These are phyloP conservation scores for Drosophila ficusphila DNA, from an alignment of 1,140 invertebrate species.

Conservation along the genomic window DNA sequence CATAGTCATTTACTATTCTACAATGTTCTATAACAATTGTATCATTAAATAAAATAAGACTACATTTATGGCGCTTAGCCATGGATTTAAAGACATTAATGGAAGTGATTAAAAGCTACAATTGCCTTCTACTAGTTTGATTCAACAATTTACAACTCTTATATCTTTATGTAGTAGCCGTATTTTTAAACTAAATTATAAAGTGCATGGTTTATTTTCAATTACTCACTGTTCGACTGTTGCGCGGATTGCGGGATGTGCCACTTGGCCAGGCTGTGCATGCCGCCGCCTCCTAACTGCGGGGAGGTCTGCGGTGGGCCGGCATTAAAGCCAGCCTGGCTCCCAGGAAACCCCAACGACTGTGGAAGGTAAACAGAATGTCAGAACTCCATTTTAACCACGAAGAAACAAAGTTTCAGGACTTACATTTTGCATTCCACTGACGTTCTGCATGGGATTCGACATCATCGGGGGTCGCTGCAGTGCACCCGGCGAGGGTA, in stretches of 20 bases:
- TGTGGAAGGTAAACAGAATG: conserved; percentile 20
- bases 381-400: neutral
- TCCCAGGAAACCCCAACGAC: conserved; percentile 84
- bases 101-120: too few species aligned
- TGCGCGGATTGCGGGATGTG: conserved; percentile 88
- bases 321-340: conserved; percentile 81
- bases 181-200: too few species aligned
- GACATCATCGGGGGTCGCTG: conserved; percentile 77
- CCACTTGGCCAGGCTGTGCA: conserved; percentile 86
- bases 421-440: neutral
- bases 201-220: neutral
- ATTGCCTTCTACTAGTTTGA: too few species aligned
- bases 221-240: conserved; percentile 82
- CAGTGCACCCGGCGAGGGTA: conserved; percentile 73
- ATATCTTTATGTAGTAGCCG: too few species aligned
- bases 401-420: neutral
- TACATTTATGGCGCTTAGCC: too few species aligned
- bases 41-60: too few species aligned
- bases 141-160: too few species aligned
- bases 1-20: too few species aligned
- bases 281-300: conserved; percentile 62
- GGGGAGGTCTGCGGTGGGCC: conserved; percentile 77
- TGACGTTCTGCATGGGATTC: conserved; percentile 83
- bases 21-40: too few species aligned
- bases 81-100: too few species aligned